Conservation (phyloP, 2,113 vertebrate genomes). For the Antidorcas marsupialis region DNA sequence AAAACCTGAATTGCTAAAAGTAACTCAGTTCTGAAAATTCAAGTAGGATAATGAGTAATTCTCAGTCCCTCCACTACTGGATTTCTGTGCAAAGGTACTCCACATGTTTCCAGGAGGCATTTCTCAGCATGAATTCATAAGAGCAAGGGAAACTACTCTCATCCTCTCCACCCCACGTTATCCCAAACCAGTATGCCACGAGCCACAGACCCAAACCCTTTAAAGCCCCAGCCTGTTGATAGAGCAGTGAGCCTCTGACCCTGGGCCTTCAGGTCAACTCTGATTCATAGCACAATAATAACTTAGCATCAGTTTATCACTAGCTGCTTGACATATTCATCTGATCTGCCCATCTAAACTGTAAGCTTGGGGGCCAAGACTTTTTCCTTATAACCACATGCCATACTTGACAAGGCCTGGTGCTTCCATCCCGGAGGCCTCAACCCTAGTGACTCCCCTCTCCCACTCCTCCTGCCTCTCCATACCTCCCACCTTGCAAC, state of each 20-base stretch:
- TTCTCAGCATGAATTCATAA: accelerated
- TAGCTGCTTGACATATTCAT: background rate
- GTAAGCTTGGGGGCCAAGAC: background rate
- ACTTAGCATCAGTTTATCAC: background rate
- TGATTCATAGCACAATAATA: background rate
- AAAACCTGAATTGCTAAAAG: background rate
- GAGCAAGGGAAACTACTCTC: background rate
- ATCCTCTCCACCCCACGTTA: background rate
- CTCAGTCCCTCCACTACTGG: background rate
- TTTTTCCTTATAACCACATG: background rate
- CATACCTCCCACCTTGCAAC: background rate
- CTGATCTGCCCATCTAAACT: background rate
- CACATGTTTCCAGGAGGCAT: background rate
- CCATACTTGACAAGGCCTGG: background rate
- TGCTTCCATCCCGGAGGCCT: background rate
- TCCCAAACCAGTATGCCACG: background rate
- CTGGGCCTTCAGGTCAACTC: background rate
- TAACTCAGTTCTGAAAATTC: background rate
- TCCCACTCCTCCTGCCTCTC: no score
- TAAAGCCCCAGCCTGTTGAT: background rate
- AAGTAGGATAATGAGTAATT: background rate
- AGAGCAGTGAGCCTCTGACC: background rate
- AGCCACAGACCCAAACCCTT: background rate
- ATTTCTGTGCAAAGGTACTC: background rate
- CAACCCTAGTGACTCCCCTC: background rate